Evolutionary conservation across 2,797 vertebrate species (phyloP).

Genomic region (Antennarius maculatus): DNA sequence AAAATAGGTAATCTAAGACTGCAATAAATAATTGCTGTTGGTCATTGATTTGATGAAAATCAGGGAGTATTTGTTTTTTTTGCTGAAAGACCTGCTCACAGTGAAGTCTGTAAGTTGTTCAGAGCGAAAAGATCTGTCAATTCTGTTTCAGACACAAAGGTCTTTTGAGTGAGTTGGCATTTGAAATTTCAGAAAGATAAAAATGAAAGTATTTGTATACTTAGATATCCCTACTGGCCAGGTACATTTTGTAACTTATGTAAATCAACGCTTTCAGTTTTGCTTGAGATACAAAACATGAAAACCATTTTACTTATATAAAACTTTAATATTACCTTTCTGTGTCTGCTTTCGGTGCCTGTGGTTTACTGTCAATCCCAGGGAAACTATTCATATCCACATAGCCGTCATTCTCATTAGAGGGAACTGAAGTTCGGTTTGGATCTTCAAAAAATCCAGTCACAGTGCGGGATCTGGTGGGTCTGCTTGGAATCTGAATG

Average conservation of each 20-base stretch:
- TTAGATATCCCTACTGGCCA: background rate
- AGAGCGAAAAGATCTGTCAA: background rate
- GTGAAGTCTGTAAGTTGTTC: too few species aligned
- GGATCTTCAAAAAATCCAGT: conserved; percentile 95
- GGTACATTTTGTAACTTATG: background rate
- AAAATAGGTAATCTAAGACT: too few species aligned
- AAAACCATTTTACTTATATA: conserved; percentile 1
- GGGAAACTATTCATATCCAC: conserved; percentile 99
- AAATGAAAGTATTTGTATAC: background rate
- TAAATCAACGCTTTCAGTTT: background rate
- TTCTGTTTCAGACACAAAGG: background rate
- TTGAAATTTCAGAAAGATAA: background rate
- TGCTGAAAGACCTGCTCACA: too few species aligned
- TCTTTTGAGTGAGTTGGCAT: background rate
- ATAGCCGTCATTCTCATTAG: conserved; percentile 96
- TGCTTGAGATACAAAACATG: background rate
- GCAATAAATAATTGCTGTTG: too few species aligned
- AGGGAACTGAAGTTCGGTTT: conserved; percentile 82
- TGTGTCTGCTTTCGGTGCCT: conserved; percentile 82
- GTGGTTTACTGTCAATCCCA: conserved; percentile 90
- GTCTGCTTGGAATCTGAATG: conserved; percentile 92
- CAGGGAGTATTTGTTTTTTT: too few species aligned
- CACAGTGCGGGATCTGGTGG: conserved; percentile 88
- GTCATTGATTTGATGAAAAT: too few species aligned
- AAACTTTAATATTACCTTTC: conserved; percentile 88